phyloP scores from a whole-genome alignment of 53 echinoderm and acorn worm genomes.

The Holothuria scabra region DNA sequence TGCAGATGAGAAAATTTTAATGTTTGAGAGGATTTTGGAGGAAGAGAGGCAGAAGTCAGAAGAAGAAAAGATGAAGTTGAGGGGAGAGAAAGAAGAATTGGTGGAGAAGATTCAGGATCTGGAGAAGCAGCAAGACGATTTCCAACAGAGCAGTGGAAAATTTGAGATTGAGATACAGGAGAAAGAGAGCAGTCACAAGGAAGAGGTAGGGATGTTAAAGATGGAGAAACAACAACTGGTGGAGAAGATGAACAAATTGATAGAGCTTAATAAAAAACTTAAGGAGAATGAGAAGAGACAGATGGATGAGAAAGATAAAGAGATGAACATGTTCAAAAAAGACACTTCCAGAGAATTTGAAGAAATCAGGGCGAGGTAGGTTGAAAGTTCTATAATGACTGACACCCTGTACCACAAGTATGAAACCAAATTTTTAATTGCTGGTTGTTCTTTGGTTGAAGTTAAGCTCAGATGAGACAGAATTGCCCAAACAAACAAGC shows the following conservation, averaged over 20 bases:
- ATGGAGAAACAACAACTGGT: conserved; percentile 35
- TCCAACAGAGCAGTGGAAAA: conserved; percentile 16
- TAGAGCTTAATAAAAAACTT: conserved; percentile 50
- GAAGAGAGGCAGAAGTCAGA: background rate
- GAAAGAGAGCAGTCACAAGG: conserved; percentile 3
- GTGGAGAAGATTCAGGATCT: background rate
- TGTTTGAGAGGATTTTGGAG: background rate
- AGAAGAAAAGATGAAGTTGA: conserved; percentile 23
- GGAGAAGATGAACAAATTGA: conserved; percentile 35
- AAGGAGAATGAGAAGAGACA: conserved; percentile 32
- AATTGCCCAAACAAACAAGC: too few relatives aligned
- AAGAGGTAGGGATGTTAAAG: background rate
- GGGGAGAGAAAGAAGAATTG: conserved; percentile 2
- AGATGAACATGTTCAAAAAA: conserved; percentile 37
- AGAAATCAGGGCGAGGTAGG: conserved; percentile 29
- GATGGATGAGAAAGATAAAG: conserved; percentile 35
- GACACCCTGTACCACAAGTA: too few relatives aligned
- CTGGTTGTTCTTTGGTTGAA: too few relatives aligned
- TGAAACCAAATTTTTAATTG: too few relatives aligned
- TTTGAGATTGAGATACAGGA: background rate
- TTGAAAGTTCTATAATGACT: too few relatives aligned
- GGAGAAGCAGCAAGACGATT: conserved; percentile 19
- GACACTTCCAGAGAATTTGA: conserved; percentile 25
- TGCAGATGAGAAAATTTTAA: background rate
- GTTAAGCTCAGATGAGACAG: too few relatives aligned